A percentile compares a stretch with the other conserved stretches of the same genome.
These are phyloP conservation scores for Drosophila neotestacea DNA, from an alignment of 2,888 invertebrate genomes.

Conservation along the genomic window DNA sequence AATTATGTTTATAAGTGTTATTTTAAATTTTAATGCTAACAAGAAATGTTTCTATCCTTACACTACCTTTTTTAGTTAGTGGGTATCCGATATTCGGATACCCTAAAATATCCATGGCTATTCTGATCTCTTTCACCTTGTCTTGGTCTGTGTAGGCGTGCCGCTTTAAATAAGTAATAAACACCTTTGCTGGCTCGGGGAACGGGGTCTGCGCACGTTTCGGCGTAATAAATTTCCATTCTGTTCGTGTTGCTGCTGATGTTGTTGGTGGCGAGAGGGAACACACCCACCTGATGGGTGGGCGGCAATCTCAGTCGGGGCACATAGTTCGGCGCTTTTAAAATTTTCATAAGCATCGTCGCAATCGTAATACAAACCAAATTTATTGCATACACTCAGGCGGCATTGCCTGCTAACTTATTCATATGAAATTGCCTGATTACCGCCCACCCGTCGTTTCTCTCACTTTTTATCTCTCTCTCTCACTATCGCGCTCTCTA, in stretches of 20 bases:
- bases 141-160: slow-evolving; percentile 30
- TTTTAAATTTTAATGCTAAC: too few relatives aligned
- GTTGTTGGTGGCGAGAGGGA: background rate
- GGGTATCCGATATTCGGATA: slow-evolving; percentile 7
- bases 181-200: slow-evolving; percentile 55
- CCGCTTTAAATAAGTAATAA: slow-evolving; percentile 75
- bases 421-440: slow-evolving; percentile 81
- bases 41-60: too few relatives aligned
- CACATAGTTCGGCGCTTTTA: slow-evolving; percentile 74
- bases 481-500: background rate
- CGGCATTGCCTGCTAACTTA: slow-evolving; percentile 74
- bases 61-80: too few relatives aligned
- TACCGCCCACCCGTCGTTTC: slow-evolving; percentile 52
- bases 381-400: slow-evolving; percentile 76
- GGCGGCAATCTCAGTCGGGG: slow-evolving; percentile 63
- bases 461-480: slow-evolving; percentile 3
- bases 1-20: too few relatives aligned
- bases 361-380: slow-evolving; percentile 73
- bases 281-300: slow-evolving; percentile 13
- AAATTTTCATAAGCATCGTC: slow-evolving; percentile 71
- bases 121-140: slow-evolving; percentile 11
- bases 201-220: slow-evolving; percentile 44
- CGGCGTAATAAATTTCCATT: slow-evolving; percentile 72
- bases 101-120: background rate
- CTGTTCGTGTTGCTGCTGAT: slow-evolving; percentile 35